These are phyloP conservation scores for Phalera bucephala DNA, from an alignment of 2,888 invertebrate species.

Conservation along the genomic window DNA sequence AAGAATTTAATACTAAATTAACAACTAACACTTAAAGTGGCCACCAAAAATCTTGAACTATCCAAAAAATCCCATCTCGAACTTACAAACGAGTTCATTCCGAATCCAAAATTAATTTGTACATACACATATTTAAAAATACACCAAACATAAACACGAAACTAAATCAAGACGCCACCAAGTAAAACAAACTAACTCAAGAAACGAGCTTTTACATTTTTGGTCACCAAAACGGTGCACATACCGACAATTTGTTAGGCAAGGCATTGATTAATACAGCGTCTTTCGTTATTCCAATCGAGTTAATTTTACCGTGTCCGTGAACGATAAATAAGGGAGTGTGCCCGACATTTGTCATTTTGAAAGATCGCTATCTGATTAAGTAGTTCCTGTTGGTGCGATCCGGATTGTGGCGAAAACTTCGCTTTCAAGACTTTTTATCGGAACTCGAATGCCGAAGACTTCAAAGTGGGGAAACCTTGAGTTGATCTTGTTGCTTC, in stretches of 20 bases:
- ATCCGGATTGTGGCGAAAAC: conserved; percentile 15
- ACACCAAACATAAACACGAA: conserved; percentile 26
- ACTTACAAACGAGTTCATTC: conserved; percentile 27
- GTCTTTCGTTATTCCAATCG: conserved; percentile 67
- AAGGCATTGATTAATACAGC: conserved; percentile 66
- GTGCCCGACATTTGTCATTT: conserved; percentile 61
- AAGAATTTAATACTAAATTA: too few species aligned
- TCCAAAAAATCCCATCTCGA: too few species aligned
- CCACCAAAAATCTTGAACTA: too few species aligned
- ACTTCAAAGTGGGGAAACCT: too few species aligned
- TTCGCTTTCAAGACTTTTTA: conserved; percentile 22
- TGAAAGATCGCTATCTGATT: conserved; percentile 70
- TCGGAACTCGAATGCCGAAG: too few species aligned
- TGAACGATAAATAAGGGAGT: conserved; percentile 59
- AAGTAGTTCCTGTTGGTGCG: conserved; percentile 50
- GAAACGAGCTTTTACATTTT: conserved; percentile 28
- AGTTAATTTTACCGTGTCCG: conserved; percentile 66
- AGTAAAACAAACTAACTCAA: conserved; percentile 23
- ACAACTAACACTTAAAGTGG: too few species aligned
- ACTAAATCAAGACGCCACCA: conserved; percentile 31
- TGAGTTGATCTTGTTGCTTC: too few species aligned
- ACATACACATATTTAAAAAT: conserved; percentile 28
- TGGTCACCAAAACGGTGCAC: conserved; percentile 46
- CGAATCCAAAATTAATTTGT: conserved; percentile 14
- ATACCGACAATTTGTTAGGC: conserved; percentile 67